Evolutionary conservation across 2,113 vertebrate species (phyloP), one percentile per base, ranked within the genome.

Genomic region (Scartelaos histophorus): DNA sequence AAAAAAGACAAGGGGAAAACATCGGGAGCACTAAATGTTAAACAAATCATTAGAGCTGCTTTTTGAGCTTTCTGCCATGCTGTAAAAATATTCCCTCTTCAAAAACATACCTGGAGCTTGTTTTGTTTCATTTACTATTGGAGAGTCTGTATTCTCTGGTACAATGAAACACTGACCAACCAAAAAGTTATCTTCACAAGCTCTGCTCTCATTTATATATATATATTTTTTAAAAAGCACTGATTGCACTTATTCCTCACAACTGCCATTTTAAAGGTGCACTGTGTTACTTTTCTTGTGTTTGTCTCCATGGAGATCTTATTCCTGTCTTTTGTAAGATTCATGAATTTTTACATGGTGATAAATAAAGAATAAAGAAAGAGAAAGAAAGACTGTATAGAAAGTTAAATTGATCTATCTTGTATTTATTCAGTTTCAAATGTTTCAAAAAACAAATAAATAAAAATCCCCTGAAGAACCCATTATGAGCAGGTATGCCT

Each of bases 21-120:
- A 88, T 89, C 84, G 87, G 74, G 76, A 87, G 78, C 76, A 70
- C 79, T 81, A 88, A 88, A 86, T 81, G 87, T 89, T 90, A 80
- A 90, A 88, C 83, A 87, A 90, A 90, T 88, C 76, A 82, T 90
- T 89, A 88, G 85, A 89, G 56, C 12, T 24, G 22, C 56, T 58
- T 58, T 25, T 58, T 13, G 56, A 58, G 56, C 22, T 58, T 58
- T 58, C 22, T 58, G 56, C 56, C 22, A 15, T 25, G 56, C 15
- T 58, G 56, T 25, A 58, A 58, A 58, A 58, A 58, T 25, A 58
- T 58, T 58, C 56, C 56, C 56, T 25, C 21, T 25, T 58, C 56
- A 58, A 58, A 58, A 58, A 58, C 13, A 58, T 58, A 58, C 56
- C 56, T 58, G 56, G 22, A 58, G 56, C 56, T 58, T 58, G 56